Conservation (phyloP, 2,888 invertebrate species). For the Nomada goodeniana region DNA sequence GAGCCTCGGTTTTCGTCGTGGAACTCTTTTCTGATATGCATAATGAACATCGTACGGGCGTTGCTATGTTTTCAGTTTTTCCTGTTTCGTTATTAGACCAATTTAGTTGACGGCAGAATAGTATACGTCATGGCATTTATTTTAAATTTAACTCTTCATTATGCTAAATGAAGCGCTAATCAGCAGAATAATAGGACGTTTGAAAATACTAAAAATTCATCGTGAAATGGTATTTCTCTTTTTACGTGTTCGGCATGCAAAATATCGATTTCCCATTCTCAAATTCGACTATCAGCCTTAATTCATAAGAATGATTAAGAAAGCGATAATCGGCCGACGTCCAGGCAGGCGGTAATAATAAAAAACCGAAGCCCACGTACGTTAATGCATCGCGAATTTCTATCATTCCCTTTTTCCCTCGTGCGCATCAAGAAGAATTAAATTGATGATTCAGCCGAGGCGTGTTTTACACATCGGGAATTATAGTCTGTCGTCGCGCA, state of each 20-base stretch:
- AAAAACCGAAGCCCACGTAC: not conserved
- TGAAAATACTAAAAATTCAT: too few species aligned
- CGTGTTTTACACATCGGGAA: conserved; percentile 60
- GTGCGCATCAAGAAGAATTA: conserved; percentile 36
- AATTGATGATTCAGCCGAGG: conserved; percentile 59
- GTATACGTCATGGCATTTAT: too few species aligned
- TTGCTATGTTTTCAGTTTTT: not conserved
- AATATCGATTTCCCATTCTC: not conserved
- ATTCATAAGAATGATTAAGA: not conserved
- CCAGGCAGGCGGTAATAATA: not conserved
- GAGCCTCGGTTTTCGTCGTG: not conserved
- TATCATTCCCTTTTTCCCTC: conserved; percentile 4
- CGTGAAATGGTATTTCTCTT: too few species aligned
- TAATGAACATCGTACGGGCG: not conserved
- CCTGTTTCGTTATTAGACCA: too few species aligned
- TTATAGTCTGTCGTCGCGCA: conserved; percentile 50
- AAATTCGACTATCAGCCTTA: too few species aligned
- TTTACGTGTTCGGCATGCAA: too few species aligned
- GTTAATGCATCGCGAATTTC: conserved; percentile 41
- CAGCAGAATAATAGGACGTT: too few species aligned
- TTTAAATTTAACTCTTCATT: too few species aligned
- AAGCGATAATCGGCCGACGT: not conserved
- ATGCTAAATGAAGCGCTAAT: too few species aligned
- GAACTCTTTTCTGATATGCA: not conserved
- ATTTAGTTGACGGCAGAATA: not conserved